Evolutionary conservation across 2,797 vertebrate genomes (phyloP), one percentile per base, ranked within the genome.

Genomic region (Aeoliscus strigatus): DNA sequence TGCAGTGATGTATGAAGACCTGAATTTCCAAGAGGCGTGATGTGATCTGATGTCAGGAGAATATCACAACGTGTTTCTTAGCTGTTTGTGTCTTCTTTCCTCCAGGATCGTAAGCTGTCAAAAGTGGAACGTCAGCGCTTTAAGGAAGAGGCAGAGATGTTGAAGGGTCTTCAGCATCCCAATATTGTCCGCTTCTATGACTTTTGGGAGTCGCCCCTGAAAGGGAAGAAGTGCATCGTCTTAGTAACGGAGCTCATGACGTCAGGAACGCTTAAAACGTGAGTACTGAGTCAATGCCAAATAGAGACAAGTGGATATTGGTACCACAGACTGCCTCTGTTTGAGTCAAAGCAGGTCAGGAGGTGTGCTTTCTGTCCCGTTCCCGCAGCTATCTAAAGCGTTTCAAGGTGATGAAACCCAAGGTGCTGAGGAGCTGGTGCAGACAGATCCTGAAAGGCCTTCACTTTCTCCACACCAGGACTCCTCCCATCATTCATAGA

Each of bases 361-460:
- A 48, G n/a, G 60, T 8, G 2, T 16, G 14, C 13, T 60, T 28
- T 41, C 13, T 4, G 14, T 51, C 26, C 64, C n/a, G 9, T 26
- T 55, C 8, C 32, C 61, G 4, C 72, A 99, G 96, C 60, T 99
- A 99, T 76, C 80, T 99, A 66, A 99, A 96, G 77, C 90, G 96
- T 37, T 97, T 99, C 78, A 99, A 99, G 67, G 95, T 98, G 65
- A 99, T 98, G 96, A 99, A 99, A 61, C 93, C 94, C 27, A 99
- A 98, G 79, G 94, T 99, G 28, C 75, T 98, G 41, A 88, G 95
- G 37, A 97, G 96, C 63, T 99, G 96, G 96, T 97, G 96, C 70
- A 86, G 96, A 65, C 96, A 99, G 81, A 97, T 98, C 70, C 85
- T 99, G 61, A 99, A 99, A 82, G 96, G 96, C 66, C 88, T 99